Conservation (phyloP, 2,888 invertebrate species). For the Eulithis prunata region DNA sequence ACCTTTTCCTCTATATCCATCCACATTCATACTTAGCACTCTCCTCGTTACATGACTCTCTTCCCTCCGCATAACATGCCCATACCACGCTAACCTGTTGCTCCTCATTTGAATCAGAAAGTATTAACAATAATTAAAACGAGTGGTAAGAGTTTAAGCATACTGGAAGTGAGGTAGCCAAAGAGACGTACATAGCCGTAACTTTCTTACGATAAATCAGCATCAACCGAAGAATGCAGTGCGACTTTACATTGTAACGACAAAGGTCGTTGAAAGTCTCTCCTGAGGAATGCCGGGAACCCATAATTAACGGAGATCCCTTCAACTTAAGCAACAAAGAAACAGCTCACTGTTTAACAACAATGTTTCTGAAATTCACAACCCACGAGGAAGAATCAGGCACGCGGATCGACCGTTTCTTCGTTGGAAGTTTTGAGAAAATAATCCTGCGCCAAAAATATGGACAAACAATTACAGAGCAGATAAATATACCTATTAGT, state of each 20-base stretch:
- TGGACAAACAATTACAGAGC: no score
- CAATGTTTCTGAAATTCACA: neutral
- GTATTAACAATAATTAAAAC: neutral
- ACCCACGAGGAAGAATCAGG: no score
- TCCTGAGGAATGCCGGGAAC: conserved; percentile 21
- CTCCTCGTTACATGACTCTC: no score
- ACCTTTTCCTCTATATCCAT: no score
- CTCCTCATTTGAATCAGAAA: no score
- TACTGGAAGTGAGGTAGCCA: neutral
- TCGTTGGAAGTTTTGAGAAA: no score
- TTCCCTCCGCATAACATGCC: no score
- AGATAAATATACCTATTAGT: no score
- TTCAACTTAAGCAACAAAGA: conserved; percentile 18
- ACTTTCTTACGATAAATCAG: conserved; percentile 19
- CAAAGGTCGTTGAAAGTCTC: conserved; percentile 17
- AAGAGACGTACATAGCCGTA: neutral
- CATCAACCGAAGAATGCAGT: conserved; percentile 18
- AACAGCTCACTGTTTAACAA: neutral
- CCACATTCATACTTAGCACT: no score
- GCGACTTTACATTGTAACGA: conserved; percentile 13
- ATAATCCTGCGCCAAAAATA: no score
- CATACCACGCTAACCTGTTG: no score
- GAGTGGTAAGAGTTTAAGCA: neutral
- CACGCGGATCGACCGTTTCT: no score
- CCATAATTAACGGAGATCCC: conserved; percentile 25